These are phyloP conservation scores for Talpa occidentalis DNA, from an alignment of 2,113 vertebrate genomes.

Conservation along the genomic window DNA sequence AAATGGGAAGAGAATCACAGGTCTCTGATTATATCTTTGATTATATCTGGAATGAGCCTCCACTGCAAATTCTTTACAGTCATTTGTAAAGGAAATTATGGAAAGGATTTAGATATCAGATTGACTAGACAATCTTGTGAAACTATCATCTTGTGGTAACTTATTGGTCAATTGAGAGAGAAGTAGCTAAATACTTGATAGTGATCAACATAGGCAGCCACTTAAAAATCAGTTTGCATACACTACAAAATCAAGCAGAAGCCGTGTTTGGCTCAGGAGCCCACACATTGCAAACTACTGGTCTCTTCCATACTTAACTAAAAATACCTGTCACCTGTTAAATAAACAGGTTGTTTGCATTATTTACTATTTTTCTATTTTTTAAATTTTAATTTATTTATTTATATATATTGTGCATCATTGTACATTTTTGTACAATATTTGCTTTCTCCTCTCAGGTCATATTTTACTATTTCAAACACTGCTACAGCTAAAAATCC, in stretches of 20 bases:
- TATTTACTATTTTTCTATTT: slow-evolving; percentile 20
- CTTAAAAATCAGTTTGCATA: background rate
- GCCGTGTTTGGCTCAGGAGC: background rate
- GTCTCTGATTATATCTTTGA: background rate
- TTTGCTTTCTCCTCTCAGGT: no score
- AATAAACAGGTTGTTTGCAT: background rate
- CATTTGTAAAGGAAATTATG: background rate
- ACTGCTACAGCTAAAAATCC: slow-evolving; percentile 7
- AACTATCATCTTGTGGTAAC: background rate
- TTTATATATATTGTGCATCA: no score
- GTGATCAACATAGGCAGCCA: background rate
- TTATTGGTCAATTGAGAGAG: background rate
- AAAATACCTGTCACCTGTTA: background rate
- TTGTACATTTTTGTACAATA: no score
- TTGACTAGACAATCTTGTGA: background rate
- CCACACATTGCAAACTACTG: background rate
- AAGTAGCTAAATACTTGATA: background rate
- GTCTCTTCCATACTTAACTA: background rate
- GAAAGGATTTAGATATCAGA: background rate
- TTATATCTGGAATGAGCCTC: background rate
- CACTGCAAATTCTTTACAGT: background rate
- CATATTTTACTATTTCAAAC: background rate
- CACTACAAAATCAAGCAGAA: background rate
- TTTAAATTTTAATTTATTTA: no score
- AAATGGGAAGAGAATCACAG: background rate